A percentile compares a stretch with the other conserved stretches of the same genome.
Evolutionary conservation across 2,797 vertebrate species (phyloP).

Genomic region (Aselliscus stoliczkanus): DNA sequence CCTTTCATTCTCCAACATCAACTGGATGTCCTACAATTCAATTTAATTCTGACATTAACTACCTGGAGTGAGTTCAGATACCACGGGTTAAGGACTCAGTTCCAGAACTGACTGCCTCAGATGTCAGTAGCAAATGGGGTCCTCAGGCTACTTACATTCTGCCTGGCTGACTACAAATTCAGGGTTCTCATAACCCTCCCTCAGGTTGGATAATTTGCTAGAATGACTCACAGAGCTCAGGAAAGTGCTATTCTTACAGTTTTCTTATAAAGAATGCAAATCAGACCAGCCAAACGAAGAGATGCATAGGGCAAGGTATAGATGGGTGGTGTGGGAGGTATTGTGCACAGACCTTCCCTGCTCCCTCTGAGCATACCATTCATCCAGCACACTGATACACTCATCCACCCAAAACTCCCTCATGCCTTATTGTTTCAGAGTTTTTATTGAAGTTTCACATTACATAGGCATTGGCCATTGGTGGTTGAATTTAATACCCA

Average conservation of each 20-base stretch:
- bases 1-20: neutral
- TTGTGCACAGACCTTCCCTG: neutral
- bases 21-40: neutral
- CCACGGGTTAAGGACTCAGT: neutral
- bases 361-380: neutral
- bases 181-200: neutral
- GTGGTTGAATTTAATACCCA: neutral
- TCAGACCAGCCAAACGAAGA: neutral
- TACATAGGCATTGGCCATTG: neutral
- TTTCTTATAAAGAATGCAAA: neutral
- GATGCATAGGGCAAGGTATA: accelerated
- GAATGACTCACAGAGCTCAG: neutral
- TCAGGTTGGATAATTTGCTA: neutral
- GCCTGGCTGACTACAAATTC: neutral
- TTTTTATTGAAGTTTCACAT: neutral
- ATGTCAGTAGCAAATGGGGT: neutral
- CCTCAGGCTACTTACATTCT: neutral
- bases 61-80: neutral
- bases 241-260: neutral
- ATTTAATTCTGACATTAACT: neutral
- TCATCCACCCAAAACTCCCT: neutral
- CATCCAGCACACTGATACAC: too few species aligned
- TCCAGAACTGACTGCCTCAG: neutral
- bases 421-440: neutral
- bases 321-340: neutral